phyloP scores from a whole-genome alignment of 1,140 invertebrate species.

The Drosophila sp. region DNA sequence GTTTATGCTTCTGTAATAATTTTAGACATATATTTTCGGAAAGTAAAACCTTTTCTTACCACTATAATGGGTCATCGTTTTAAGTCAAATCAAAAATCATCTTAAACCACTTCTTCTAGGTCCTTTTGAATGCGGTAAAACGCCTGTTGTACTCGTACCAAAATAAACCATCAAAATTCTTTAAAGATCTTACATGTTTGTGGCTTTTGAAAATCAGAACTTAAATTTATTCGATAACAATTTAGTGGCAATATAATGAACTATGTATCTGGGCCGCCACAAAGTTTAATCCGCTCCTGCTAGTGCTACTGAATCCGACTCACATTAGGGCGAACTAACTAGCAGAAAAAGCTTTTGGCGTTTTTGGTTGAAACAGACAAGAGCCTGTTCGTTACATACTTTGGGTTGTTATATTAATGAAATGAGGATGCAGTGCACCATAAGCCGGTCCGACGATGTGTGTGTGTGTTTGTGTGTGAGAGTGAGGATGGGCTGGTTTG shows the following conservation, averaged over 20 bases:
- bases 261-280: constrained; percentile 7
- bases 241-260: not conserved
- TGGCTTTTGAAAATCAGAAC: no score
- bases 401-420: constrained; percentile 64
- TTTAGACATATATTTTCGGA: no score
- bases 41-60: no score
- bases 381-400: constrained; percentile 17
- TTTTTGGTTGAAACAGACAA: constrained; percentile 49
- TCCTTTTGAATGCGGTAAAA: no score
- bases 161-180: no score
- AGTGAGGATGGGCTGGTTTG: constrained; percentile 1
- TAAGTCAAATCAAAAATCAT: no score
- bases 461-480: constrained; percentile 24
- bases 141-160: no score
- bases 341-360: constrained; percentile 46
- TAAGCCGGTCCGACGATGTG: not conserved
- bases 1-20: no score
- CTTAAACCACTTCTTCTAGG: no score
- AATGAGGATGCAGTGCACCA: constrained; percentile 53
- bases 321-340: constrained; percentile 55
- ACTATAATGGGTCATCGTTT: no score
- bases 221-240: constrained; percentile 4
- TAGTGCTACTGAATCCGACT: constrained; percentile 20
- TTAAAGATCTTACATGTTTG: no score
- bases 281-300: constrained; percentile 9